phyloP scores from a whole-genome alignment of 2,888 invertebrate genomes.

The Drosophila anomelani region DNA sequence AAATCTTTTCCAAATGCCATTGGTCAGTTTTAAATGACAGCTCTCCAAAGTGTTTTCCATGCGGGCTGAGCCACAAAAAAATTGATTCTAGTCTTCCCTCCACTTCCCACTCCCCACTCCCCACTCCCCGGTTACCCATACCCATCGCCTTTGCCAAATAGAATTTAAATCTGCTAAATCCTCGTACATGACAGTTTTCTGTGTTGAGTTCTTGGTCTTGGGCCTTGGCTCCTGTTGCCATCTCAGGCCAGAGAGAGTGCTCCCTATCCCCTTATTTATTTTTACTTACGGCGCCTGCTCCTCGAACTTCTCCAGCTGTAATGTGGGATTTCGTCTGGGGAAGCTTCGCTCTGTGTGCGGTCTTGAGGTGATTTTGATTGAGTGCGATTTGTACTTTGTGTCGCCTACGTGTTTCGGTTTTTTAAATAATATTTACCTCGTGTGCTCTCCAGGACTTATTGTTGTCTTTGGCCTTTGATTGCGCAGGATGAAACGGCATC shows the following conservation, averaged over 20 bases:
- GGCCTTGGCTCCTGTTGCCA: constrained; percentile 22
- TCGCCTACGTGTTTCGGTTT: constrained; percentile 75
- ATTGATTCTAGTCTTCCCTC: constrained; percentile 1
- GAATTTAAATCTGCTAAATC: constrained; percentile 80
- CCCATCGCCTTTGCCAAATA: constrained; percentile 60
- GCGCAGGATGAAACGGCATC: constrained; percentile 30
- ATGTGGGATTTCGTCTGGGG: constrained; percentile 62
- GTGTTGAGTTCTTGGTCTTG: constrained; percentile 47
- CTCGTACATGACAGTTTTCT: constrained; percentile 75
- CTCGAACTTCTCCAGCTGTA: constrained; percentile 17
- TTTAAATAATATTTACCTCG: constrained; percentile 77
- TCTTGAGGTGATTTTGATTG: constrained; percentile 77
- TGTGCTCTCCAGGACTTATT: constrained; percentile 58
- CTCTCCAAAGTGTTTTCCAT: constrained; percentile 27
- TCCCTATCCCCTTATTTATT: constrained; percentile 53
- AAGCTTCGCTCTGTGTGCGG: constrained; percentile 54
- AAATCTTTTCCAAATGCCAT: constrained; percentile 45
- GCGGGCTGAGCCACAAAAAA: constrained; percentile 18
- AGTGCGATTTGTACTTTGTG: constrained; percentile 78
- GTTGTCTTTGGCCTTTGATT: constrained; percentile 59
- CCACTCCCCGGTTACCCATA: not conserved
- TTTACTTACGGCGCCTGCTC: constrained; percentile 43
- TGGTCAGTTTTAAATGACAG: constrained; percentile 71
- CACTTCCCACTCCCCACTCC: not conserved
- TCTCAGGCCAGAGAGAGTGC: not conserved